Base-by-base conservation (phyloP, 2,113 vertebrate species). In the Grantiella picta region DNA sequence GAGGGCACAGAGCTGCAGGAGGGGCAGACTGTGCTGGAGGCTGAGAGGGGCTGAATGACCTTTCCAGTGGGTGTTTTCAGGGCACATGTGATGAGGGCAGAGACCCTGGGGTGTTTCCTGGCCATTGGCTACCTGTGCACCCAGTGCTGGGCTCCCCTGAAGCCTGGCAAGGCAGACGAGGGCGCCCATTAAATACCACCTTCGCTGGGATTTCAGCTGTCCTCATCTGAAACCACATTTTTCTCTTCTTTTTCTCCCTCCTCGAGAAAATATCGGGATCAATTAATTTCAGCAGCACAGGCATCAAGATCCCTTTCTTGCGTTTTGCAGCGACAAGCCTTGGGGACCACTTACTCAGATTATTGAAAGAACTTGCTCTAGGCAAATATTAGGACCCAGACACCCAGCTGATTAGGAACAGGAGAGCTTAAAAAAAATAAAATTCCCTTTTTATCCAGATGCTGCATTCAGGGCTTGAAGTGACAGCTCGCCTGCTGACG, bases 291-390 rank as follows among this genome's bases (percentile, higher is more conserved):
- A 76, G 60, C 76, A 56, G 78, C 54, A 16, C 53, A 49, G 70
- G 76, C 38, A 23, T 52, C 20, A 5, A 38, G n/a, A 35, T 49
- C 23, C 29, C 53, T 68, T 71, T 21, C 0, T 0, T 24, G 12
- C 0, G 0, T 85, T 65, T 10, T 1, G 2, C 21, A n/a, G 52
- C 0, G 1, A 23, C 2, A 1, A 85, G 57, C 95, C 86, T 59
- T 12, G 33, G 78, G 87, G 57, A 82, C 17, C 36, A 15, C 50
- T 76, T 82, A 38, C 7, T 25, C 40, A 60, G 53, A 10, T 44
- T 61, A 53, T 7, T 50, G 85, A 77, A 71, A 38, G 35, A 72
- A 45, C 42, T 92, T 1, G 25, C 88, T 69, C 31, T 12, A 65
- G 73, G 82, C 61, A 65, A 84, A 68, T 31, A 75, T 40, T 22